Conservation (phyloP, 2,888 invertebrate species). For the Heliconius sara region DNA sequence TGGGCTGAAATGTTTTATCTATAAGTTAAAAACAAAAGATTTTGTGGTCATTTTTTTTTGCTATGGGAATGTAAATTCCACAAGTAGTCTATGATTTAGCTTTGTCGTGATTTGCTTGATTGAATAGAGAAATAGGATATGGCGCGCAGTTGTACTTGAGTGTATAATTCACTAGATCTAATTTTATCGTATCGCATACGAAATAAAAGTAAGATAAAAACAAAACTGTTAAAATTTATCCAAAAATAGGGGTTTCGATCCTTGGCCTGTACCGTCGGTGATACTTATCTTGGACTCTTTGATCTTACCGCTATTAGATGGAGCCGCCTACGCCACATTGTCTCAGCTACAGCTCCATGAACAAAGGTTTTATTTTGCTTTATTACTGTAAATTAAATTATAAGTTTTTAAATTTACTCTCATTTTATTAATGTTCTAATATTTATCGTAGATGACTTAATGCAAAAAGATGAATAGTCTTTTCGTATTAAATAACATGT, state of each 20-base stretch:
- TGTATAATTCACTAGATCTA: not conserved
- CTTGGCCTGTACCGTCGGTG: slow-evolving; percentile 63
- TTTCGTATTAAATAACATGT: not conserved
- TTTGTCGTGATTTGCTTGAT: no score
- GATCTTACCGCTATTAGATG: slow-evolving; percentile 67
- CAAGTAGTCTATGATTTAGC: no score
- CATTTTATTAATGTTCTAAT: not conserved
- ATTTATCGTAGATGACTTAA: not conserved
- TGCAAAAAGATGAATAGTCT: not conserved
- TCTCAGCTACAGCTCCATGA: slow-evolving; percentile 46
- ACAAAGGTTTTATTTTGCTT: slow-evolving; percentile 39
- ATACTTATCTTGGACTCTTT: slow-evolving; percentile 74
- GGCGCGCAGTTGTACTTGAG: not conserved
- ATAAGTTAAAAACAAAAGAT: not conserved
- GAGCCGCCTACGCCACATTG: slow-evolving; percentile 60
- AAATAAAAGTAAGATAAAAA: slow-evolving; percentile 57
- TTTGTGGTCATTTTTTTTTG: not conserved
- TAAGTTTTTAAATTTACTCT: not conserved
- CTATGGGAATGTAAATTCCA: no score
- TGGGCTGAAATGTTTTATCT: no score
- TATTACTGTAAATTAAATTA: not conserved
- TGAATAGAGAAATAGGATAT: not conserved
- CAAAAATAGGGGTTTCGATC: slow-evolving; percentile 70
- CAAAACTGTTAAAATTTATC: slow-evolving; percentile 71
- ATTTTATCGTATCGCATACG: slow-evolving; percentile 21